Conservation (phyloP, 2,888 invertebrate species). For the Gibbula magus region DNA sequence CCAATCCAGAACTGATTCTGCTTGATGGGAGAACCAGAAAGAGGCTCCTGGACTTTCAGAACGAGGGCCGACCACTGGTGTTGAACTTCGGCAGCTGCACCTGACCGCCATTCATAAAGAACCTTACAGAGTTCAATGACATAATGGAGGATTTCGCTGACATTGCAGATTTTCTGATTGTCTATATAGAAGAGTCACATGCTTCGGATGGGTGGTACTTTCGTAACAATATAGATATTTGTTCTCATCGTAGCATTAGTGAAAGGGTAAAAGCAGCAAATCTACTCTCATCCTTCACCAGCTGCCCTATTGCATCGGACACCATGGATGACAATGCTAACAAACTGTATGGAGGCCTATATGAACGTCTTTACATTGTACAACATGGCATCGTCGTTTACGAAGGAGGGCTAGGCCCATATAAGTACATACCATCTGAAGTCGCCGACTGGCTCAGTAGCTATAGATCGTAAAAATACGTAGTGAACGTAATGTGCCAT, state of each 20-base stretch:
- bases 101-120: constrained; percentile 67
- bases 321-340: constrained; percentile 60
- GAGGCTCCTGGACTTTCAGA: constrained; percentile 45
- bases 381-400: constrained; percentile 55
- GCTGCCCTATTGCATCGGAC: constrained; percentile 58
- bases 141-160: constrained; percentile 52
- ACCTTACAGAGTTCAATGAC: constrained; percentile 55
- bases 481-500: too few species aligned
- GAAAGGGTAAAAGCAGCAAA: constrained; percentile 57
- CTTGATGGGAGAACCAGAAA: constrained; percentile 16
- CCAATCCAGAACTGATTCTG: constrained; percentile 39
- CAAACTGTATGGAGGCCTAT: constrained; percentile 57
- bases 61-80: constrained; percentile 55
- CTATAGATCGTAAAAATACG: constrained; percentile 1
- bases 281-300: constrained; percentile 30
- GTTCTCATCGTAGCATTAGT: constrained; percentile 45
- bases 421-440: constrained; percentile 54
- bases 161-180: constrained; percentile 59
- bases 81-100: constrained; percentile 68
- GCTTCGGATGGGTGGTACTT: constrained; percentile 65
- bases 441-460: constrained; percentile 59
- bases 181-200: constrained; percentile 69
- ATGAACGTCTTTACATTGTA: constrained; percentile 65
- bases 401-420: constrained; percentile 58
- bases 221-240: constrained; percentile 52